Conservation (phyloP, 2,888 invertebrate species). For the Drosophila testacea region DNA sequence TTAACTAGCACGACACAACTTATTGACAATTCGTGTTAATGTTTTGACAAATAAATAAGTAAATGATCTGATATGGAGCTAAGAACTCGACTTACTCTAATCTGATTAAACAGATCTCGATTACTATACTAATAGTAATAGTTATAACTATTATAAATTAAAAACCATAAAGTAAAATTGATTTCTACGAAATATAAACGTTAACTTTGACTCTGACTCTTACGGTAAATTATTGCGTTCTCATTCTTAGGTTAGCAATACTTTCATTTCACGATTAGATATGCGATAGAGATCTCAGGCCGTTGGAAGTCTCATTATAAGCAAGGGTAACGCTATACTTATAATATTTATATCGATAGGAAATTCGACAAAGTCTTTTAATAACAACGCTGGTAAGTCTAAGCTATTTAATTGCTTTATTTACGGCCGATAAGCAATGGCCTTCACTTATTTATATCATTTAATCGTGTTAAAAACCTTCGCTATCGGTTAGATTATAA, state of each 20-base stretch:
- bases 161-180: background rate
- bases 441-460: background rate
- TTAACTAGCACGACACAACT: background rate
- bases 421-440: background rate
- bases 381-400: background rate
- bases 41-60: slow-evolving; percentile 9
- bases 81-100: background rate
- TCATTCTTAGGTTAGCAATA: too few relatives aligned
- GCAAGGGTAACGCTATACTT: background rate
- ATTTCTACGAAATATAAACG: background rate
- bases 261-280: background rate
- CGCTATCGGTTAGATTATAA: background rate
- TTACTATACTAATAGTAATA: too few relatives aligned
- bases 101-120: background rate
- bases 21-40: background rate
- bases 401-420: background rate
- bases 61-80: background rate
- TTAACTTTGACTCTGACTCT: background rate
- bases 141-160: background rate
- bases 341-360: background rate
- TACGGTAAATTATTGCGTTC: background rate
- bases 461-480: background rate
- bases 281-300: background rate
- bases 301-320: background rate
- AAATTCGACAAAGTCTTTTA: background rate